A percentile compares a stretch with the other conserved stretches of the same genome.
Conservation (phyloP, 1,140 invertebrate genomes). For the Whitmania pigra region DNA sequence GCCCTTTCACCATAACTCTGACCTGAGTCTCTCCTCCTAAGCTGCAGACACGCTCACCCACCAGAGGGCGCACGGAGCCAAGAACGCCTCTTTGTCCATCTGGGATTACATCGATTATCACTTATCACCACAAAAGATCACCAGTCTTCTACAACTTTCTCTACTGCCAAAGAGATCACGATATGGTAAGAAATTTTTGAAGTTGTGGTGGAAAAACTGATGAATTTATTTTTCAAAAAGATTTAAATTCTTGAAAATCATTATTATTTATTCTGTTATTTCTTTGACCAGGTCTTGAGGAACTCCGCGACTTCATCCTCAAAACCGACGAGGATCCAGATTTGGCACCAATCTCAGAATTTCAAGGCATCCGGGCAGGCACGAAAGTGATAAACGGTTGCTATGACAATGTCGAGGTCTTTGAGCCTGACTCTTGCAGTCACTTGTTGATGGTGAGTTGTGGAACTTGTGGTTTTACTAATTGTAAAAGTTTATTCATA, state of each 20-base stretch:
- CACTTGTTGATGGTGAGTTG: constrained; percentile 56
- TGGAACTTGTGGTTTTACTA: not conserved
- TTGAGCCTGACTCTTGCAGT: constrained; percentile 72
- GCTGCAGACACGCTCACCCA: not conserved
- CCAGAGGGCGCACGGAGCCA: not conserved
- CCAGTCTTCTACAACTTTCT: constrained; percentile 84
- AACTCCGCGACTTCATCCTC: constrained; percentile 45
- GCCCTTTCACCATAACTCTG: not conserved
- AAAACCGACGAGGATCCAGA: constrained; percentile 31
- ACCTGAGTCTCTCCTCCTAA: not conserved
- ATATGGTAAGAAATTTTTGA: constrained; percentile 48
- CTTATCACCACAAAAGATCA: constrained; percentile 66
- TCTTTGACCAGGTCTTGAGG: constrained; percentile 53
- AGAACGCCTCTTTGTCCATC: constrained; percentile 56
- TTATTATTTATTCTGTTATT: not conserved
- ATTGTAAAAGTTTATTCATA: not conserved
- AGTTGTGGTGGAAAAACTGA: not conserved
- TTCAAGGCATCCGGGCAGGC: constrained; percentile 47
- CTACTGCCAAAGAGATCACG: constrained; percentile 60
- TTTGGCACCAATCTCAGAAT: constrained; percentile 50
- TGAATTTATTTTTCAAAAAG: not conserved
- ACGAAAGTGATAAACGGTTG: constrained; percentile 48
- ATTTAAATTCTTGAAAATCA: not conserved
- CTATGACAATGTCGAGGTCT: constrained; percentile 66
- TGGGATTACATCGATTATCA: constrained; percentile 91